These are phyloP conservation scores for Drosophila erecta DNA, from an alignment of 1,140 invertebrate genomes.

Conservation along the genomic window DNA sequence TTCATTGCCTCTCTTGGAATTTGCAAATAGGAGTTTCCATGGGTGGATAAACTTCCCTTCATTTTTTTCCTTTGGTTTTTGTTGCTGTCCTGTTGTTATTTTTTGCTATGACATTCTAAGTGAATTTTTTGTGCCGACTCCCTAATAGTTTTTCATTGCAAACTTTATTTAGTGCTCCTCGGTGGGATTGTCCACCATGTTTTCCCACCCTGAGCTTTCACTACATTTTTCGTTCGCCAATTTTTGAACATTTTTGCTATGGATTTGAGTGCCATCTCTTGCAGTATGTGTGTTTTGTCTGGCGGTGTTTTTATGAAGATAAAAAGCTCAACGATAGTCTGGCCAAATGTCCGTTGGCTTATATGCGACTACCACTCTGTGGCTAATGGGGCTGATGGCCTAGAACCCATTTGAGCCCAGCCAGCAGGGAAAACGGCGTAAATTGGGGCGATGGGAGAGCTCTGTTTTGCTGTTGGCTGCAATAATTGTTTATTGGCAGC, in stretches of 20 bases:
- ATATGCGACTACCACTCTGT: slow-evolving; percentile 43
- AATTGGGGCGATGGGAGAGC: not conserved
- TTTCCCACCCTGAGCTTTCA: slow-evolving; percentile 41
- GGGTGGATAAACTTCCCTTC: slow-evolving; percentile 26
- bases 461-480: slow-evolving; percentile 57
- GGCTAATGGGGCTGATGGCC: slow-evolving; percentile 68
- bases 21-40: slow-evolving; percentile 53
- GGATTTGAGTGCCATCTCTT: slow-evolving; percentile 49
- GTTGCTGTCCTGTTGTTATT: slow-evolving; percentile 33
- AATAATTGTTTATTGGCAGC: slow-evolving; percentile 79
- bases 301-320: slow-evolving; percentile 77
- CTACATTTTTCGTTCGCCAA: slow-evolving; percentile 60
- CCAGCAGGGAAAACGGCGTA: not conserved
- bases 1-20: slow-evolving; percentile 51
- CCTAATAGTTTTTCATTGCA: slow-evolving; percentile 67
- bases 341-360: slow-evolving; percentile 44
- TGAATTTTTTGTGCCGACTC: slow-evolving; percentile 53
- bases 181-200: slow-evolving; percentile 11
- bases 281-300: slow-evolving; percentile 44
- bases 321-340: slow-evolving; percentile 74
- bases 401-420: slow-evolving; percentile 46
- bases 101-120: slow-evolving; percentile 51
- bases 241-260: slow-evolving; percentile 71
- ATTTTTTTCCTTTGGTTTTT: slow-evolving; percentile 7
- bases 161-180: slow-evolving; percentile 71